Percentiles rank a stretch among this genome's conserved stretches.
Evolutionary conservation across 1,140 invertebrate genomes (phyloP).

Genomic region (Drosophila mayri): DNA sequence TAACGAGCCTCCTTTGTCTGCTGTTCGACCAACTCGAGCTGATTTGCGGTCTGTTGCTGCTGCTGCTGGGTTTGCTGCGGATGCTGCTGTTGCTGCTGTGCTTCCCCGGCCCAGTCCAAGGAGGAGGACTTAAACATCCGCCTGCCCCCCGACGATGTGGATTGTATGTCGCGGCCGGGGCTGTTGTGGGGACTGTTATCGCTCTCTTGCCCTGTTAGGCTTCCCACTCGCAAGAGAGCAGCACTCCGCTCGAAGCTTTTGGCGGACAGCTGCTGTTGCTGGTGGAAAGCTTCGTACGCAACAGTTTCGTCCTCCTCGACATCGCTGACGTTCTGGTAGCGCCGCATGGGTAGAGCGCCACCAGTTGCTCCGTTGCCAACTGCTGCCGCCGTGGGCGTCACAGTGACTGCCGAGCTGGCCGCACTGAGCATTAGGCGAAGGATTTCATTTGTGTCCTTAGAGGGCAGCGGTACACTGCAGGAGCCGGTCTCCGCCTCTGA

Average conservation of each 20-base stretch:
- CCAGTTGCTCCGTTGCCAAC: conserved; percentile 64
- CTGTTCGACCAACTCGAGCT: conserved; percentile 50
- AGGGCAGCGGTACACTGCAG: conserved; percentile 76
- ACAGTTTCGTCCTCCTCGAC: conserved; percentile 77
- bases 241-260: conserved; percentile 75
- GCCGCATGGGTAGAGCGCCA: conserved; percentile 43
- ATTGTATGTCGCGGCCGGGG: conserved; percentile 52
- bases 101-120: conserved; percentile 47
- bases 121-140: conserved; percentile 66
- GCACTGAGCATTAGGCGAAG: conserved; percentile 77
- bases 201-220: conserved; percentile 73
- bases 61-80: conserved; percentile 27
- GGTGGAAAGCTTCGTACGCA: conserved; percentile 82
- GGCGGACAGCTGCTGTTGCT: conserved; percentile 17
- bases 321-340: conserved; percentile 53
- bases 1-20: conserved; percentile 61
- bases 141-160: conserved; percentile 36
- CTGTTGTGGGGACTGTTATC: conserved; percentile 44
- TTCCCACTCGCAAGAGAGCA: conserved; percentile 62
- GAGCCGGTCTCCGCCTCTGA: conserved; percentile 72
- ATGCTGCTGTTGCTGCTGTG: conserved; percentile 35
- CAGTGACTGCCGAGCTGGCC: conserved; percentile 72
- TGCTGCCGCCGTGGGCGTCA: conserved; percentile 38
- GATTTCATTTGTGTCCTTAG: conserved; percentile 75
- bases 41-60: conserved; percentile 62